Evolutionary conservation across 2,888 invertebrate genomes (phyloP).

Genomic region (Parnassius mnemosyne): DNA sequence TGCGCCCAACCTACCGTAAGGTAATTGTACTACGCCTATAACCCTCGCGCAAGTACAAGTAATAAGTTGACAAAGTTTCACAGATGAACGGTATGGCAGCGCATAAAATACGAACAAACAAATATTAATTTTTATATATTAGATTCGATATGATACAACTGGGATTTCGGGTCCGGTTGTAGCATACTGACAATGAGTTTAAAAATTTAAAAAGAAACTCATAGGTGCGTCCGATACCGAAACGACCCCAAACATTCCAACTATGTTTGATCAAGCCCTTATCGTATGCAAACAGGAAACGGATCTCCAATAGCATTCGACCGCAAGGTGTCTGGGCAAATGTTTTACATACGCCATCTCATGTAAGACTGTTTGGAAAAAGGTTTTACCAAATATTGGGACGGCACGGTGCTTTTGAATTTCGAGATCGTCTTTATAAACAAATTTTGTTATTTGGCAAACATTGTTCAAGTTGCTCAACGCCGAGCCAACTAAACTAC

Average conservation of each 20-base stretch:
- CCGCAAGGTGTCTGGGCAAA: slow-evolving; percentile 44
- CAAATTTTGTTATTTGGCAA: slow-evolving; percentile 37
- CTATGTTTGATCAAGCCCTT: slow-evolving; percentile 54
- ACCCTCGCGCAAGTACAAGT: no score
- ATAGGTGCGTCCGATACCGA: slow-evolving; percentile 4
- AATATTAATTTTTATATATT: no score
- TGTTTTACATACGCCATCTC: slow-evolving; percentile 42
- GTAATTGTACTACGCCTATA: no score
- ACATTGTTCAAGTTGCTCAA: slow-evolving; percentile 33
- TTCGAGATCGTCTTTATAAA: slow-evolving; percentile 42
- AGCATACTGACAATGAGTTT: slow-evolving; percentile 2
- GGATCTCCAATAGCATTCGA: slow-evolving; percentile 41
- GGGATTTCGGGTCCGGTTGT: not conserved
- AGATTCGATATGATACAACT: not conserved
- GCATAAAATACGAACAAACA: no score
- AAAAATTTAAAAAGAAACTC: slow-evolving; percentile 4
- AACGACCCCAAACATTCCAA: slow-evolving; percentile 42
- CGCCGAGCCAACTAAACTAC: slow-evolving; percentile 7
- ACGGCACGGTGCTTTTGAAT: slow-evolving; percentile 47
- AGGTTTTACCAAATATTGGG: slow-evolving; percentile 49
- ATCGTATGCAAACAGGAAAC: slow-evolving; percentile 58
- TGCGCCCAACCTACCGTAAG: no score
- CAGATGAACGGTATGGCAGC: no score
- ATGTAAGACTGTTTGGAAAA: slow-evolving; percentile 43
- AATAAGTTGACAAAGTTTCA: no score